Conservation (phyloP, 2,113 vertebrate genomes). For the Prunella fulvescens region DNA sequence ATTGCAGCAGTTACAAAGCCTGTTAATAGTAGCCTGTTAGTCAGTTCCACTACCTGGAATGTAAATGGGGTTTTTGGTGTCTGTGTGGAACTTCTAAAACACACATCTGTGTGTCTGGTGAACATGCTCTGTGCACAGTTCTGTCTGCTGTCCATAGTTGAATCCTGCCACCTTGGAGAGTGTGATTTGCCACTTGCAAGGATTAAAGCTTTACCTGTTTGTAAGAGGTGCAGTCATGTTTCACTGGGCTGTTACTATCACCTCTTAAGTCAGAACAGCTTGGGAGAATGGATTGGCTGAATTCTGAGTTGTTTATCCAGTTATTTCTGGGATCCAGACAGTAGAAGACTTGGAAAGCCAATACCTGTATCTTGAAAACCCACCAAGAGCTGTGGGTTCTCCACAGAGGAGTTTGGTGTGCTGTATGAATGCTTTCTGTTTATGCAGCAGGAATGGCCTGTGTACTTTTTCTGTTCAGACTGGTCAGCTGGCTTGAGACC, state of each 20-base stretch:
- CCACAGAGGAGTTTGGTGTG: neutral
- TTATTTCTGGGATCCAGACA: neutral
- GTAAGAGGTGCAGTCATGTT: neutral
- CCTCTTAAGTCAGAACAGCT: neutral
- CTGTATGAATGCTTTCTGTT: neutral
- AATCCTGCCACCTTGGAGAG: neutral
- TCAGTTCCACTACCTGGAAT: too few species aligned
- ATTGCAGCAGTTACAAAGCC: neutral
- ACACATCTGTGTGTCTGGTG: neutral
- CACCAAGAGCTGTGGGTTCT: neutral
- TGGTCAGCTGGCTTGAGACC: neutral
- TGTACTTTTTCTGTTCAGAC: neutral
- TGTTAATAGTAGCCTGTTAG: neutral
- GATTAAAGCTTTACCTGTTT: neutral
- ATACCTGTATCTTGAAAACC: neutral
- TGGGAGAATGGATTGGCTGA: neutral
- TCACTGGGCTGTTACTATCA: neutral
- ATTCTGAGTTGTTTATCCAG: fast-evolving
- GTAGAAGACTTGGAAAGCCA: neutral
- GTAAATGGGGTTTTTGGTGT: neutral
- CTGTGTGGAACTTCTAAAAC: neutral
- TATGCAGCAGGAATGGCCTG: neutral
- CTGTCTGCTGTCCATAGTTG: neutral
- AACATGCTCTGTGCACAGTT: neutral
- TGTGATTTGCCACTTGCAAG: neutral